Evolutionary conservation across 2,113 vertebrate species (phyloP).

Genomic region (Chaetorhynchus papuensis): DNA sequence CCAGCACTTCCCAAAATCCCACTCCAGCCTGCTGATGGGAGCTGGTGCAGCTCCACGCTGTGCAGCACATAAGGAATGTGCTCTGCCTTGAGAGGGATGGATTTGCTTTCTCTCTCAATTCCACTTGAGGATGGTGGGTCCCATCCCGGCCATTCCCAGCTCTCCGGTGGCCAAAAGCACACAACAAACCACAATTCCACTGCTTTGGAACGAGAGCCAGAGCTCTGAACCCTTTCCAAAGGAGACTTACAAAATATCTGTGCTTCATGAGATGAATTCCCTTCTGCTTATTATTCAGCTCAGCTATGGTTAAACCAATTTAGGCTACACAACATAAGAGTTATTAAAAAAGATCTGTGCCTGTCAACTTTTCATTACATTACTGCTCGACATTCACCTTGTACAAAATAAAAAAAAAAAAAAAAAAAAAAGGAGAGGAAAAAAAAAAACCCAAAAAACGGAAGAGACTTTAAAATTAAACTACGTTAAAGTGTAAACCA

Average conservation of each 20-base stretch:
- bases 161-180: not conserved
- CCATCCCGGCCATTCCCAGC: not conserved
- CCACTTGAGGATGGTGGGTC: not conserved
- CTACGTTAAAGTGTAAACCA: constrained; percentile 47
- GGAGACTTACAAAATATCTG: constrained; percentile 23
- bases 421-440: not conserved
- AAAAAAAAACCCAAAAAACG: not conserved
- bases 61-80: not conserved
- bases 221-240: not conserved
- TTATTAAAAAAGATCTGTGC: constrained; percentile 68
- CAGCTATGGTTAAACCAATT: constrained; percentile 72
- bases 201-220: not conserved
- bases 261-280: constrained; percentile 32
- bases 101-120: not conserved
- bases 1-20: not conserved
- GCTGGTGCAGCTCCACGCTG: not conserved
- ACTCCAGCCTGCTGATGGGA: not conserved
- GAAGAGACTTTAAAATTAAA: constrained; percentile 52
- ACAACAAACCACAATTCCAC: not conserved
- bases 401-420: not conserved
- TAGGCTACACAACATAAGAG: constrained; percentile 67
- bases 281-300: constrained; percentile 70
- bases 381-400: constrained; percentile 68
- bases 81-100: not conserved
- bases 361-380: constrained; percentile 71